Base-by-base conservation (phyloP, 2,113 vertebrate genomes). In the Circaetus cinerascens region DNA sequence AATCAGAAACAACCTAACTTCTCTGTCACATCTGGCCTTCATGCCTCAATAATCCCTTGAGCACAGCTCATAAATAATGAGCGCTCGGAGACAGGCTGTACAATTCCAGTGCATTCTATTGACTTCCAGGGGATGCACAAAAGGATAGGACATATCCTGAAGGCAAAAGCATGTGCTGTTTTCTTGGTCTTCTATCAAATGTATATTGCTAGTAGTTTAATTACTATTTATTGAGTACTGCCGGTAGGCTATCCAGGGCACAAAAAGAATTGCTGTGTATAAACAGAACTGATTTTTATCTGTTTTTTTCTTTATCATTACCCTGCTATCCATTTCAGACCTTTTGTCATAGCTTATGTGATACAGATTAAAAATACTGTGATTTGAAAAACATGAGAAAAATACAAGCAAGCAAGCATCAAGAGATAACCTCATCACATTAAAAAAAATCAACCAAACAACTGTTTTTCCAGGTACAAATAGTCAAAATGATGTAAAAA, bases 11-110 rank as follows among this genome's bases (percentile, higher is more conserved):
- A 66, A 36, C 3, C 6, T 50, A 57, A 87, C 56, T 81, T 94
- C 46, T 66, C 63, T 87, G 48, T 89, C 84, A 92, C 83, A 94
- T 91, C 89, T 93, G 89, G 66, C 69, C 62, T 96, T 95, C 84
- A 66, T 72, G 91, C 83, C 36, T 91, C 77, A 76, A 86, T 68
- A 94, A 86, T 83, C 76, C 69, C 63, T 77, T 56, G 71, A 93
- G 76, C 5, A 1, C 19, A 64, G n/a, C 53, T 88, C 81, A 88
- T 96, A 94, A 96, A 90, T 90, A 96, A 97, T 75, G 85, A 78
- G 62, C 1, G 6, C 41, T 88, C 13, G 2, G 73, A 94, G 53
- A 41, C 5, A 15, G n/a, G 21, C 32, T 88, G 29, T 83, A 50
- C 67, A 64, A 85, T 90, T 94, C 53, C 30, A 62, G 73, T 46